phyloP scores from a whole-genome alignment of 2,113 vertebrate species.

The Triplophysa dalaica region DNA sequence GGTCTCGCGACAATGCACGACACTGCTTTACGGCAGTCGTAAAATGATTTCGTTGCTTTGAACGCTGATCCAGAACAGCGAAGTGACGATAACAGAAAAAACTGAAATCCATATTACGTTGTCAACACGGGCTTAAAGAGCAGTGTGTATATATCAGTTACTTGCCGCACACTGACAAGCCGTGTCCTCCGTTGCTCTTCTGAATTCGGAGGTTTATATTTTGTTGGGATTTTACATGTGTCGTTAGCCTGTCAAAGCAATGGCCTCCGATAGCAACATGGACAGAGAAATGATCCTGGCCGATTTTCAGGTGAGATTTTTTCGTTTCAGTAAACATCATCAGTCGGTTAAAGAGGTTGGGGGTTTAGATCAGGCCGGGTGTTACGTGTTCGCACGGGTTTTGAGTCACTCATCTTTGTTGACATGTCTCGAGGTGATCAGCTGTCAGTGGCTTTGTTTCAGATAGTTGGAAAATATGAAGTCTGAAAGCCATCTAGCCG shows the following conservation, averaged over 20 bases:
- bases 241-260: slow-evolving; percentile 77
- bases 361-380: not conserved
- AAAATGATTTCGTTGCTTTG: slow-evolving; percentile 64
- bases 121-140: slow-evolving; percentile 47
- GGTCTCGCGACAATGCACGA: slow-evolving; percentile 62
- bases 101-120: slow-evolving; percentile 46
- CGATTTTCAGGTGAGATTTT: slow-evolving; percentile 90
- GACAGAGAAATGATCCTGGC: slow-evolving; percentile 98
- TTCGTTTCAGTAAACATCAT: not conserved
- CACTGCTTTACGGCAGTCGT: slow-evolving; percentile 60
- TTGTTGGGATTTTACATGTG: slow-evolving; percentile 36
- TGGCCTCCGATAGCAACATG: slow-evolving; percentile 97
- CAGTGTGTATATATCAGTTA: slow-evolving; percentile 36
- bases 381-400: not conserved
- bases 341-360: not conserved
- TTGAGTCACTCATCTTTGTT: slow-evolving; percentile 22
- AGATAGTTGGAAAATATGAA: slow-evolving; percentile 1
- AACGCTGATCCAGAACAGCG: slow-evolving; percentile 57
- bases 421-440: slow-evolving; percentile 25
- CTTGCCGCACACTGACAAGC: slow-evolving; percentile 27
- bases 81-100: slow-evolving; percentile 66
- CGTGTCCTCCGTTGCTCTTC: slow-evolving; percentile 47
- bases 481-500: not conserved
- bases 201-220: slow-evolving; percentile 42
- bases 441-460: slow-evolving; percentile 38